Percentiles rank a stretch among this genome's conserved stretches.
These are phyloP conservation scores for Metalampra italica DNA, from an alignment of 2,888 invertebrate species.

Conservation along the genomic window DNA sequence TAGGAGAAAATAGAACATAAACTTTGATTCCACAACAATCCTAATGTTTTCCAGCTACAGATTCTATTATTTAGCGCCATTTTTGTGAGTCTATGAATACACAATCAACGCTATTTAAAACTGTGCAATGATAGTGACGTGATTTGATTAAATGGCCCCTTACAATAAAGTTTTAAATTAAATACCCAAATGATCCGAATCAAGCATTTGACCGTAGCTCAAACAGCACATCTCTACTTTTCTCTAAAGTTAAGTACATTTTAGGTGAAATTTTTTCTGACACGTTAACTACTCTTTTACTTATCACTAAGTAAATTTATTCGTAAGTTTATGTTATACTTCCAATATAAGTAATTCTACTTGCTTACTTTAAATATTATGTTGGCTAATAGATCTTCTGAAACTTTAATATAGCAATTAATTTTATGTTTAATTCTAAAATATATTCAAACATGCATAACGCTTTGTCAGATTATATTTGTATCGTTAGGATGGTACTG, in stretches of 20 bases:
- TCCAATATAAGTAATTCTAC: slow-evolving; percentile 56
- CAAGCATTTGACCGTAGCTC: slow-evolving; percentile 47
- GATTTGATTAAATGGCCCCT: slow-evolving; percentile 53
- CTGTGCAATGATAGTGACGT: not conserved
- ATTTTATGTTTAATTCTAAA: slow-evolving; percentile 28
- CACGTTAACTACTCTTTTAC: slow-evolving; percentile 50
- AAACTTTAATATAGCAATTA: slow-evolving; percentile 58
- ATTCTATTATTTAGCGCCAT: not conserved
- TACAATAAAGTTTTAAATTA: slow-evolving; percentile 47
- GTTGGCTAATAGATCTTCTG: slow-evolving; percentile 69
- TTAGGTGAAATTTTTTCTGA: slow-evolving; percentile 33
- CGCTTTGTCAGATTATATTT: slow-evolving; percentile 13
- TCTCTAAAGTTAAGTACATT: slow-evolving; percentile 62
- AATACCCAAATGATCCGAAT: slow-evolving; percentile 39
- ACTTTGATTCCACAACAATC: too few relatives aligned
- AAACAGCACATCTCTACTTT: slow-evolving; percentile 28
- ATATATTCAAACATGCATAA: slow-evolving; percentile 27
- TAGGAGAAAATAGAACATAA: too few relatives aligned
- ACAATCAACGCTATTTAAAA: not conserved
- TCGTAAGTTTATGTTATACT: slow-evolving; percentile 39
- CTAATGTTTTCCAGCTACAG: not conserved
- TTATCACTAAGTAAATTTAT: slow-evolving; percentile 40
- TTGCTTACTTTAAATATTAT: slow-evolving; percentile 55
- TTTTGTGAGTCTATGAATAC: not conserved
- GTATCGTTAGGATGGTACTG: not conserved